phyloP scores from a whole-genome alignment of 2,797 vertebrate species.

The Pempheris klunzingeri region DNA sequence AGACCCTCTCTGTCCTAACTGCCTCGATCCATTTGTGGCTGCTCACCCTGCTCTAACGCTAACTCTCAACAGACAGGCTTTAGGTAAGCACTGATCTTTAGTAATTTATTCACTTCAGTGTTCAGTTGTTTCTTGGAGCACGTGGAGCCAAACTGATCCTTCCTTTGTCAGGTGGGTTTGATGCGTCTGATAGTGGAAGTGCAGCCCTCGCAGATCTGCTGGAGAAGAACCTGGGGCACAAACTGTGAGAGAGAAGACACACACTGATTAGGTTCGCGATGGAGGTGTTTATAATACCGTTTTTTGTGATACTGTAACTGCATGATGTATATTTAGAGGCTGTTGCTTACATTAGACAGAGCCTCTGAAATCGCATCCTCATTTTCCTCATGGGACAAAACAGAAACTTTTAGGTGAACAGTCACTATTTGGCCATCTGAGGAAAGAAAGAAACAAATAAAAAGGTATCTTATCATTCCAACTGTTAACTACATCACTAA shows the following conservation, averaged over 20 bases:
- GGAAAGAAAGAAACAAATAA: not conserved
- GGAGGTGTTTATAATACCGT: not conserved
- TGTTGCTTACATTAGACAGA: slow-evolving; percentile 51
- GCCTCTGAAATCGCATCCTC: slow-evolving; percentile 15
- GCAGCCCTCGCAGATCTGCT: slow-evolving; percentile 55
- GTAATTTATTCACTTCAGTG: not conserved
- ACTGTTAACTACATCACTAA: not conserved
- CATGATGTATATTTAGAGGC: not conserved
- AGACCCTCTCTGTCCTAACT: not conserved
- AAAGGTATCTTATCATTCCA: not conserved
- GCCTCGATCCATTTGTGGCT: not conserved
- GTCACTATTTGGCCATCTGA: slow-evolving; percentile 31
- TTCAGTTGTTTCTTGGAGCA: not conserved
- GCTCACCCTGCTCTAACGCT: not conserved
- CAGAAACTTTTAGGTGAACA: slow-evolving; percentile 28
- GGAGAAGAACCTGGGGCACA: slow-evolving; percentile 28
- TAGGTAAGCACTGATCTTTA: not conserved
- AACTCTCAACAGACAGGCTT: not conserved
- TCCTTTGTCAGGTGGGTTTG: slow-evolving; percentile 12
- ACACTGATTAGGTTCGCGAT: not conserved
- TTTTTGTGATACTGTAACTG: not conserved
- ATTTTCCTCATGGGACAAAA: slow-evolving; percentile 17
- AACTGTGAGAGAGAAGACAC: slow-evolving; percentile 49
- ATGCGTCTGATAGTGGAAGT: slow-evolving; percentile 40
- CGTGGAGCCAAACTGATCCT: not conserved